These are phyloP conservation scores for Oikopleura albicans DNA, from an alignment of 23 tunicate genomes.

Conservation along the genomic window DNA sequence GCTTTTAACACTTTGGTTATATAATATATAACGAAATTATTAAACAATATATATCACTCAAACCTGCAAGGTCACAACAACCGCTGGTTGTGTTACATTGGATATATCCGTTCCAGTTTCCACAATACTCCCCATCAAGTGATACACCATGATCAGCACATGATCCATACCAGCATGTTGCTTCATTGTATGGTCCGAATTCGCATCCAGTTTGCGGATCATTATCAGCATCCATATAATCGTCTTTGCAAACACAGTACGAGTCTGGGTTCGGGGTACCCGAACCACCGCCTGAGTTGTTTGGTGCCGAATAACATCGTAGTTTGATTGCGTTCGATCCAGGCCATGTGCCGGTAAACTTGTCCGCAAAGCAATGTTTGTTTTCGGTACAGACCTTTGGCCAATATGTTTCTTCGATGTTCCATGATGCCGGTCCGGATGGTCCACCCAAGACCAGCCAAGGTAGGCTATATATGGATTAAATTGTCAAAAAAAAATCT, in stretches of 20 bases:
- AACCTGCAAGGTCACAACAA: not conserved
- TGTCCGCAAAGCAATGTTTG: not conserved
- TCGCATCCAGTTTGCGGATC: constrained; percentile 2
- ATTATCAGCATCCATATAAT: not conserved
- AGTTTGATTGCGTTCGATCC: not conserved
- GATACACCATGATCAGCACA: not conserved
- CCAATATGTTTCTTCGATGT: not conserved
- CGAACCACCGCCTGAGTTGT: too few relatives aligned
- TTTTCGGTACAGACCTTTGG: not conserved
- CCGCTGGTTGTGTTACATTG: not conserved
- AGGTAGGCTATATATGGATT: too few relatives aligned
- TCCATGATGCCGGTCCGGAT: not conserved
- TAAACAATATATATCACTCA: too few relatives aligned
- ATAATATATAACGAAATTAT: too few relatives aligned
- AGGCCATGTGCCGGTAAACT: not conserved
- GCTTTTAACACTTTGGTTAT: too few relatives aligned
- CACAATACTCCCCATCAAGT: not conserved
- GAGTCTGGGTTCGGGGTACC: not conserved
- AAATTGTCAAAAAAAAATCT: too few relatives aligned
- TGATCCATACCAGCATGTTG: not conserved
- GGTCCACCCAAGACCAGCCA: too few relatives aligned
- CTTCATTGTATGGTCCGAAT: not conserved
- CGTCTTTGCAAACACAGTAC: not conserved
- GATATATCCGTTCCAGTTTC: not conserved
- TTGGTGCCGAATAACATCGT: not conserved